These are phyloP conservation scores for Aphidius colemani DNA, from an alignment of 2,888 invertebrate species.

Conservation along the genomic window DNA sequence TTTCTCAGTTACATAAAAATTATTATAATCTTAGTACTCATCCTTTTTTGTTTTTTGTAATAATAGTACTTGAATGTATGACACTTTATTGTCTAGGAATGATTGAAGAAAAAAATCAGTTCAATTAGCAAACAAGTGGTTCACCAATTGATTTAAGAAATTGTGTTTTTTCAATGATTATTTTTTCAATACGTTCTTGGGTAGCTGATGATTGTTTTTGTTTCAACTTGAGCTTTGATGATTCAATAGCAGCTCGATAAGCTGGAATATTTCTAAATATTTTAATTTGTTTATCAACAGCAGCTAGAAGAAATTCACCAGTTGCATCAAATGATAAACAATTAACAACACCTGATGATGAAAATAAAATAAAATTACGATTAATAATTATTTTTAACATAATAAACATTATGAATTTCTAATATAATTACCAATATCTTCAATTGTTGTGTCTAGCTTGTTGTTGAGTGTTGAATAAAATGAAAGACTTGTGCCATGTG, in stretches of 20 bases:
- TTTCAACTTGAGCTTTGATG: conserved; percentile 63
- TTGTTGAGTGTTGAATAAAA: conserved; percentile 72
- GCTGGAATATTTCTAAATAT: conserved; percentile 82
- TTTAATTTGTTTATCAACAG: conserved; percentile 77
- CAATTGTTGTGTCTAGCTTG: conserved; percentile 69
- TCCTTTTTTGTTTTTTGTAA: not conserved
- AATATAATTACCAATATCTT: conserved; percentile 61
- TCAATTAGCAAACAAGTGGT: conserved; percentile 39
- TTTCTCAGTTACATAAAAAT: no score
- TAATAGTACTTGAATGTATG: not conserved
- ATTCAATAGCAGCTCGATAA: conserved; percentile 62
- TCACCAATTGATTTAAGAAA: conserved; percentile 54
- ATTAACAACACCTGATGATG: conserved; percentile 70
- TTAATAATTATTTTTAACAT: not conserved
- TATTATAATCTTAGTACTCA: not conserved
- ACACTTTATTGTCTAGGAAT: conserved; percentile 14
- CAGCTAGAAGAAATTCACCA: conserved; percentile 73
- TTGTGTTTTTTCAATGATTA: conserved; percentile 67
- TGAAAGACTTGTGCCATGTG: conserved; percentile 68
- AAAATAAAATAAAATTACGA: not conserved
- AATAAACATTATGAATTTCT: not conserved
- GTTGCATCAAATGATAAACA: conserved; percentile 75
- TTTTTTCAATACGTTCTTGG: conserved; percentile 74
- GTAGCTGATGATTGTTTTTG: conserved; percentile 73
- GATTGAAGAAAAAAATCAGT: not conserved